Evolutionary conservation across 2,797 vertebrate species (phyloP), one percentile per base, ranked within the genome.

Genomic region (Microctenopoma stevenorrisi): DNA sequence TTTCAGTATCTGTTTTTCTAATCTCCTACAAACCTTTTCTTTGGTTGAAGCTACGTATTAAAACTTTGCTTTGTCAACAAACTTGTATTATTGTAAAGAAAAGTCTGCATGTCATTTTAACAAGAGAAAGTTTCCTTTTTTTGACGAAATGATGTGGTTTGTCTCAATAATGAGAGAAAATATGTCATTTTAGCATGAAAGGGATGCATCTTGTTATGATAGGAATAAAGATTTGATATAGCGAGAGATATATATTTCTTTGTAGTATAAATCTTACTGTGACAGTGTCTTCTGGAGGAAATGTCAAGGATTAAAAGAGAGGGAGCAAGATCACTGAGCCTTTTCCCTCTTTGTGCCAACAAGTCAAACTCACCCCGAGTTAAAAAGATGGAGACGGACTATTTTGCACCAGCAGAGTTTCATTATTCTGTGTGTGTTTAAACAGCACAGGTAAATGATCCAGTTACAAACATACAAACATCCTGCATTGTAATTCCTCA

Each of bases 141-240:
- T 35, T 66, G 68, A 74, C 47, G 59, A 77, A 68, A 85, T 44
- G 8, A 14, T 60, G 2, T 12, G 26, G 8, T 63, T 56, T 64
- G 26, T 74, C 51, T 60, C 18, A 14, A 46, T 66, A 75, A 76
- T 56, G 54, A 73, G 60, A 66, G 10, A 70, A 61, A 51, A 79
- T 5, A 58, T 77, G 73, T 79, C 76, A 62, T 57, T 58, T 49
- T 26, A 63, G 64, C 67, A 80, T 72, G 48, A 85, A 69, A 47
- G 64, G 59, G 18, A 33, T 33, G 38, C 44, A 57, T 49, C 42
- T 26, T 62, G 67, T 49, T n/a, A 55, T 52, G 33, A 75, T 51
- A 18, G 28, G 4, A 26, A 30, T 66, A 58, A 50, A 38, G n/a
- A 47, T 38, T 62, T 62, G 43, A 57, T 43, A 16, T 37, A 7